phyloP scores from a whole-genome alignment of 2,888 invertebrate genomes.

The Ormyrus nitidulus region DNA sequence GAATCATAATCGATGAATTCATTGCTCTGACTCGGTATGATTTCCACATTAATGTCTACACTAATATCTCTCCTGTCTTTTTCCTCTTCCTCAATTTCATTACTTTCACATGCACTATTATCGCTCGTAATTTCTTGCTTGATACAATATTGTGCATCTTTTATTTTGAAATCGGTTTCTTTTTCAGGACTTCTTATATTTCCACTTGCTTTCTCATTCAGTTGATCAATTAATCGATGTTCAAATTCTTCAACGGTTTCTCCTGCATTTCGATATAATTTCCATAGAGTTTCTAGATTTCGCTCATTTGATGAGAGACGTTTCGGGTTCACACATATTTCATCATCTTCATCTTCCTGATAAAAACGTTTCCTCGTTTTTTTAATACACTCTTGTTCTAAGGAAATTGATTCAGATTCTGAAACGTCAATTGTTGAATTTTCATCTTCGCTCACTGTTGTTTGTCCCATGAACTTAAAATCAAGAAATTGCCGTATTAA shows the following conservation, averaged over 20 bases:
- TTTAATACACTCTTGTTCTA: too few species aligned
- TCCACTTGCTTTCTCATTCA: not conserved
- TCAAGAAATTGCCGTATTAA: too few species aligned
- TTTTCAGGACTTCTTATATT: not conserved
- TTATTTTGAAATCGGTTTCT: not conserved
- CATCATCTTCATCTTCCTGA: too few species aligned
- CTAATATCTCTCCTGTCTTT: not conserved
- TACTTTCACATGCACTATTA: not conserved
- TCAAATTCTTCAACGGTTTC: constrained; percentile 9
- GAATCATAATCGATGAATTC: not conserved
- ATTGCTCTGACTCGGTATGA: not conserved
- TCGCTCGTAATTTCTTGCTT: not conserved
- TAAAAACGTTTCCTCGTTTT: too few species aligned
- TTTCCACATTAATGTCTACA: not conserved
- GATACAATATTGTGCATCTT: not conserved
- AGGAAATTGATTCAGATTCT: too few species aligned
- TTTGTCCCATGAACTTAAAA: too few species aligned
- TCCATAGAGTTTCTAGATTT: constrained; percentile 18
- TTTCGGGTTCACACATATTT: too few species aligned
- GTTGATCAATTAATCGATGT: not conserved
- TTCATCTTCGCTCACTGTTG: too few species aligned
- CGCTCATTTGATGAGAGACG: not conserved
- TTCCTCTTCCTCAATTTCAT: not conserved
- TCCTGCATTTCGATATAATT: constrained; percentile 12
- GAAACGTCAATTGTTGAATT: too few species aligned